These are phyloP conservation scores for Gavia stellata DNA, from an alignment of 2,113 vertebrate genomes.

Conservation along the genomic window DNA sequence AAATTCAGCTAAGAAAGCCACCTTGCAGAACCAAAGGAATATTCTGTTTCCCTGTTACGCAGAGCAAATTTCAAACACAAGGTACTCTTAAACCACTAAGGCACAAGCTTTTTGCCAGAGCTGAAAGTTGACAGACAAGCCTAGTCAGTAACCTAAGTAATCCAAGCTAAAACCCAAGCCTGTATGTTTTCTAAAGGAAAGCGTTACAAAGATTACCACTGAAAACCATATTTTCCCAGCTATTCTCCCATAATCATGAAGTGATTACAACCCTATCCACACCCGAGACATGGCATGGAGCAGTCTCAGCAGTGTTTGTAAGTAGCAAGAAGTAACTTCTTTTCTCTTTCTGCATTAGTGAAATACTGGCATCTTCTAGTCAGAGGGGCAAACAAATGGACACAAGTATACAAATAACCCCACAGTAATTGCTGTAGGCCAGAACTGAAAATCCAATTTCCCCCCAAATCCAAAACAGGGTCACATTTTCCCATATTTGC, in stretches of 20 bases:
- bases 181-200: neutral
- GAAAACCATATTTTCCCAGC: neutral
- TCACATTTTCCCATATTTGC: neutral
- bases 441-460: neutral
- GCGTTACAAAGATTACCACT: neutral
- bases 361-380: neutral
- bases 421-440: neutral
- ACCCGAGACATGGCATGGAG: neutral
- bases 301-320: neutral
- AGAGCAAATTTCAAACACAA: neutral
- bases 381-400: neutral
- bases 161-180: neutral
- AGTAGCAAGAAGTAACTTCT: neutral
- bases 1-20: neutral
- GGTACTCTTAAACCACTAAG: neutral
- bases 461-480: neutral
- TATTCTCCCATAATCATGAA: neutral
- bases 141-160: neutral
- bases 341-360: neutral
- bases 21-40: neutral
- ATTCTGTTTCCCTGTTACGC: neutral
- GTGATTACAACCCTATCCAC: neutral
- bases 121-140: neutral
- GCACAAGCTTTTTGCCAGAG: neutral
- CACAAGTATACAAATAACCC: neutral